Percentiles rank a stretch among this genome's conserved stretches.
Conservation (phyloP, 2,888 invertebrate species). For the Tridacna crocea region DNA sequence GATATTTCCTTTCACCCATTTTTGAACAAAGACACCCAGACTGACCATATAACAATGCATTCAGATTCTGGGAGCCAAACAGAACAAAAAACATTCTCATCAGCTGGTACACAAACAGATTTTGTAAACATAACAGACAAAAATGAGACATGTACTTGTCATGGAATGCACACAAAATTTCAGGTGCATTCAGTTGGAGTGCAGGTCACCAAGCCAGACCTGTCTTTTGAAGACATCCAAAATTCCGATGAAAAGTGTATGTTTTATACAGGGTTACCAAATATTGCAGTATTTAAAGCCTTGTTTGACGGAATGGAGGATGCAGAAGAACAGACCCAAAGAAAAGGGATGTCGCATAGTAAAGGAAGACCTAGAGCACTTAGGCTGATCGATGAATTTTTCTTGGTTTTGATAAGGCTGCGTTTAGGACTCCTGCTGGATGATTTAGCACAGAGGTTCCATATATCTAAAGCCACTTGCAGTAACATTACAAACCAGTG, state of each 20-base stretch:
- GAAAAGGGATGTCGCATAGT: background rate
- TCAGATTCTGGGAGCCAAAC: too few relatives aligned
- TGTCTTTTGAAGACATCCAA: slow-evolving; percentile 46
- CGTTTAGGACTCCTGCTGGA: slow-evolving; percentile 39
- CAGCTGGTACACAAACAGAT: too few relatives aligned
- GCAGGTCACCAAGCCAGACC: slow-evolving; percentile 26
- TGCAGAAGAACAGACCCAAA: background rate
- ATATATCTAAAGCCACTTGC: slow-evolving; percentile 35
- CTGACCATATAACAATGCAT: too few relatives aligned
- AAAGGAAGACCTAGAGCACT: slow-evolving; percentile 34
- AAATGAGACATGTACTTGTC: too few relatives aligned
- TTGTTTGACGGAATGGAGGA: slow-evolving; percentile 48
- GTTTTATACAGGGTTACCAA: slow-evolving; percentile 53
- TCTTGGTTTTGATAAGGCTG: slow-evolving; percentile 40
- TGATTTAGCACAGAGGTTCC: slow-evolving; percentile 40
- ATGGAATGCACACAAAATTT: too few relatives aligned
- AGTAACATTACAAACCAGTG: slow-evolving; percentile 20
- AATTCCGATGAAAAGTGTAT: slow-evolving; percentile 14
- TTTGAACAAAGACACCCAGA: too few relatives aligned
- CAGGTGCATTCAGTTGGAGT: too few relatives aligned
- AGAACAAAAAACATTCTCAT: too few relatives aligned
- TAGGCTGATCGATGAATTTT: slow-evolving; percentile 40
- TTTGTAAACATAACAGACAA: too few relatives aligned
- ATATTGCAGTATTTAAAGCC: slow-evolving; percentile 27
- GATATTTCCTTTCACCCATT: too few relatives aligned